Base-by-base conservation (phyloP, 2,888 invertebrate species). In the Eupithecia centaureata region DNA sequence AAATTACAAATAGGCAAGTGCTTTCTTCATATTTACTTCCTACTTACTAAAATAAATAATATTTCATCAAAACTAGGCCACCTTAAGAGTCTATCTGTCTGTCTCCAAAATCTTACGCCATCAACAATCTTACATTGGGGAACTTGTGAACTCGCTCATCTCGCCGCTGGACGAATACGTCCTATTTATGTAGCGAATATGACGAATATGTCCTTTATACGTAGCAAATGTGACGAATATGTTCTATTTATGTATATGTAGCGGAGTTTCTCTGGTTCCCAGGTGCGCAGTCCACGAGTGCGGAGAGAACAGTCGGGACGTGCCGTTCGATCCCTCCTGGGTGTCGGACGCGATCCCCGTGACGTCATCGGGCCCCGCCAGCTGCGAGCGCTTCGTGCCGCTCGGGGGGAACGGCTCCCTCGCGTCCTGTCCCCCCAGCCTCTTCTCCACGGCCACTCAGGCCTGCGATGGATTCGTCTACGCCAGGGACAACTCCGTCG, bases 211-310 rank as follows among this genome's bases (percentile, higher is more conserved):
- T 57, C 12, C 13, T 4, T n/a, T n/a, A n/a, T n/a, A n/a, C n/a
- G n/a, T n/a, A n/a, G n/a, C n/a, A n/a, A n/a, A n/a, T n/a, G n/a
- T n/a, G n/a, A n/a, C n/a, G n/a, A n/a, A n/a, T n/a, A n/a, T n/a
- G 0, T 27, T 5, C 5, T 33, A n/a, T 57, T 3, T n/a, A 30
- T 33, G 94, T 96, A 67, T 85, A 96, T 59, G 95, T 95, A 10
- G 86, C 12, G 15, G 12, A 15, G 27, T 27, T 27, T 25, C 15
- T 5, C 15, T 47, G 22, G 15, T 96, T 66, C 95, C 0, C 38
- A 94, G 94, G 76, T 94, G 95, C 75, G 84, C 82, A 38, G 86
- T 95, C 47, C 88, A 91, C 1, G 94, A 94, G 79, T 95, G 95
- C 74, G 94, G 86, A 0, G 89, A 89, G 67, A 75, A 88, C 22